Percentiles rank a stretch among this genome's conserved stretches.
These are phyloP conservation scores for Macrotrachela quadricornifera DNA, from an alignment of 1,140 invertebrate genomes.

Conservation along the genomic window DNA sequence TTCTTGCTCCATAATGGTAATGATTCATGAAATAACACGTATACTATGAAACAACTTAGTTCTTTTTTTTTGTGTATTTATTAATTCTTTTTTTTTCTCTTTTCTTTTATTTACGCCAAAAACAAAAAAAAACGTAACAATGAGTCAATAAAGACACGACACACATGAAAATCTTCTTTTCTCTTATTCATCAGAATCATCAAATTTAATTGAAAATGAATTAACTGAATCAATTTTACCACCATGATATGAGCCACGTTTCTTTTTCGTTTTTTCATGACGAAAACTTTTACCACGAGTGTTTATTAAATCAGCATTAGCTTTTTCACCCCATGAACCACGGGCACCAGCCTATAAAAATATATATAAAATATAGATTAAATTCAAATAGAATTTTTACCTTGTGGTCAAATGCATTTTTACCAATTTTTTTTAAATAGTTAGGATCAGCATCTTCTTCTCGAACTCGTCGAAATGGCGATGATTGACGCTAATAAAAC, in stretches of 20 bases:
- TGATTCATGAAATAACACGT: too few species aligned
- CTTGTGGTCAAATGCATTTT: conserved; percentile 6
- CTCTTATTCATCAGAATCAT: conserved; percentile 20
- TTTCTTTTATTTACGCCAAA: too few species aligned
- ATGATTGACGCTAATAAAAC: too few species aligned
- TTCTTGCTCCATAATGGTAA: too few species aligned
- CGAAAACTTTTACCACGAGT: conserved; percentile 84
- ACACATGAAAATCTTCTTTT: neutral
- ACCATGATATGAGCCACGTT: conserved; percentile 76
- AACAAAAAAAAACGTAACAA: too few species aligned
- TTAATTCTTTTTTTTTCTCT: too few species aligned
- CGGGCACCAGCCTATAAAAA: conserved; percentile 50
- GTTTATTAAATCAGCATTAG: conserved; percentile 60
- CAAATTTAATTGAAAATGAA: conserved; percentile 91
- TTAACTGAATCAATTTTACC: conserved; percentile 58
- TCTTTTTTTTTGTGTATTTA: too few species aligned
- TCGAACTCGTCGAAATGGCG: neutral
- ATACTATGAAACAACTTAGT: too few species aligned
- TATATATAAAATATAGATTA: conserved; percentile 10
- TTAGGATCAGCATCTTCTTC: conserved; percentile 7
- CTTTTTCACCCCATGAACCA: conserved; percentile 79
- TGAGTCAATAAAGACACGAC: too few species aligned
- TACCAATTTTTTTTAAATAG: conserved; percentile 2
- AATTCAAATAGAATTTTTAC: neutral
- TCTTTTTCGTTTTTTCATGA: conserved; percentile 98